phyloP scores from a whole-genome alignment of 2,113 vertebrate species.

The Lepus europaeus region DNA sequence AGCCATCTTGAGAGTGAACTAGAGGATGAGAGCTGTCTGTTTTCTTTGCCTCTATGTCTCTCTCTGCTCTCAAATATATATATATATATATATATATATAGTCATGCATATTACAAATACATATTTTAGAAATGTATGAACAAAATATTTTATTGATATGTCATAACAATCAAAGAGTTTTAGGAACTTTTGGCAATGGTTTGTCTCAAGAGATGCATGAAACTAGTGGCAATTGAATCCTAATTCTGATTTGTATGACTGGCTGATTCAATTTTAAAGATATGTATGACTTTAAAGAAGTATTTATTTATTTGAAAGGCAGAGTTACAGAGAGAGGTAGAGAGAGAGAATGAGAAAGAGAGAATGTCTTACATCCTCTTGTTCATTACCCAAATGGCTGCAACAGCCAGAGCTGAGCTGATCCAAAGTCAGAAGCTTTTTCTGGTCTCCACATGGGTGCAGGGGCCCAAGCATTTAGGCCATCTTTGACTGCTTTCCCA shows the following conservation, averaged over 20 bases:
- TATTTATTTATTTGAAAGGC: background rate
- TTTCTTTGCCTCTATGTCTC: background rate
- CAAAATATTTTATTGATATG: background rate
- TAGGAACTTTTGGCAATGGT: background rate
- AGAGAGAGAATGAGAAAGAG: too few relatives aligned
- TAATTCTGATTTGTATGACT: background rate
- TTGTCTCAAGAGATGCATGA: background rate
- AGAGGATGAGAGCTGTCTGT: background rate
- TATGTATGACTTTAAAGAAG: background rate
- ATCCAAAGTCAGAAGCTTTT: too few relatives aligned
- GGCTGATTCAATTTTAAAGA: background rate
- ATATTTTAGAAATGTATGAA: background rate
- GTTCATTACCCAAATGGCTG: too few relatives aligned
- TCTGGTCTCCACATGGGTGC: too few relatives aligned
- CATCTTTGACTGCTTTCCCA: too few relatives aligned
- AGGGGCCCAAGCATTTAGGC: too few relatives aligned
- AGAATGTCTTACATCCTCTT: too few relatives aligned
- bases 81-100: background rate
- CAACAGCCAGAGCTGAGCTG: too few relatives aligned
- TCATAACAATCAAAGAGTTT: background rate
- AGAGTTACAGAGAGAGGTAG: too few relatives aligned
- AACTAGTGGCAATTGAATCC: background rate
- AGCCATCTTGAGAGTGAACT: too few relatives aligned
- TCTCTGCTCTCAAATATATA: too few relatives aligned
- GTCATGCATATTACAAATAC: background rate